Percentiles rank a stretch among this genome's conserved stretches.
phyloP scores from a whole-genome alignment of 1,140 invertebrate species.

The Brachionus asplanchnoidis region DNA sequence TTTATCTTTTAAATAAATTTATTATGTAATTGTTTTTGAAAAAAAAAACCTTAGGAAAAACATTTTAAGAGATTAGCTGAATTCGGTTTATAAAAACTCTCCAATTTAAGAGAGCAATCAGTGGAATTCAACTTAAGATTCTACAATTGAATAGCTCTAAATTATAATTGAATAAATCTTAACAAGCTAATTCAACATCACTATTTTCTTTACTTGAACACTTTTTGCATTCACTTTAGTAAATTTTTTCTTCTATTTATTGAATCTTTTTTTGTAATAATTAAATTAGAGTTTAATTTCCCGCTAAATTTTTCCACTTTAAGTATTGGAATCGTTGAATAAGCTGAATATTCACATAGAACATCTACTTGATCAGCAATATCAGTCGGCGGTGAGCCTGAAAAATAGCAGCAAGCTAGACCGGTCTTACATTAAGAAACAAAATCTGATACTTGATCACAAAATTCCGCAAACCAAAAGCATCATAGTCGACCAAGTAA shows the following conservation, averaged over 20 bases:
- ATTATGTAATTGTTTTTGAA: not conserved
- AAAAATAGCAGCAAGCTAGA: not conserved
- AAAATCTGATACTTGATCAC: not conserved
- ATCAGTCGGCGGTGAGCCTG: not conserved
- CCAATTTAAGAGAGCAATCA: not conserved
- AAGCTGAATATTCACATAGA: slow-evolving; percentile 4
- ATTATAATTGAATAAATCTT: no score
- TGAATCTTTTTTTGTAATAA: not conserved
- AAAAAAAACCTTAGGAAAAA: not conserved
- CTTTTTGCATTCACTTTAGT: not conserved
- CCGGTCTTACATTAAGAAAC: not conserved
- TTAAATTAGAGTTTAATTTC: not conserved
- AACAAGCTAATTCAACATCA: slow-evolving; percentile 16
- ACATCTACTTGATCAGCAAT: slow-evolving; percentile 2
- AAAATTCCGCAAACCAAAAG: not conserved
- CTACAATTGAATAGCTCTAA: not conserved
- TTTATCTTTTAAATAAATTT: not conserved
- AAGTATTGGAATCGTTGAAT: slow-evolving; percentile 21
- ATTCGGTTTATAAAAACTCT: not conserved
- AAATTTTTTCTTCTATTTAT: not conserved
- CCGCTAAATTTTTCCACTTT: not conserved
- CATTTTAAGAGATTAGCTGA: not conserved
- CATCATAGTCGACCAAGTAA: not conserved
- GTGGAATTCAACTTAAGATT: not conserved
- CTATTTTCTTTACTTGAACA: not conserved